Conservation (phyloP, 2,888 invertebrate species). For the Callinectes sapidus region DNA sequence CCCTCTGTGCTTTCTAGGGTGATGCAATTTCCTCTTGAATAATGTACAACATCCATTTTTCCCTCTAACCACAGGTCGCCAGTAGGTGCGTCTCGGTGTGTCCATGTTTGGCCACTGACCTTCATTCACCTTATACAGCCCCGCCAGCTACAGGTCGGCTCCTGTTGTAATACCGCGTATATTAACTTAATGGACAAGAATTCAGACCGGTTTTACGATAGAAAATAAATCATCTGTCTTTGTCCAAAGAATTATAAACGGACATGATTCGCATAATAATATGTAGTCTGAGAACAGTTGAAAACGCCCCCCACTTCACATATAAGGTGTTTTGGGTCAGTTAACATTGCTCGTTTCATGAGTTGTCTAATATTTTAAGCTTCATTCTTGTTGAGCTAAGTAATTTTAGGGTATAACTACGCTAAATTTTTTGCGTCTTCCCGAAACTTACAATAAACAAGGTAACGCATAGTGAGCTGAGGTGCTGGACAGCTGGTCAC, state of each 20-base stretch:
- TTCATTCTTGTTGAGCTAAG: background rate
- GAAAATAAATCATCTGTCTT: constrained; percentile 35
- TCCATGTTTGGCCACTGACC: constrained; percentile 20
- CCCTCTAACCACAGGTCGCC: background rate
- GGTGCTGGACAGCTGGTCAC: background rate
- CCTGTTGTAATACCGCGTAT: constrained; percentile 33
- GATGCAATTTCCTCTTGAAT: background rate
- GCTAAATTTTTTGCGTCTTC: background rate
- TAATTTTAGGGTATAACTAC: background rate
- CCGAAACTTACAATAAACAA: background rate
- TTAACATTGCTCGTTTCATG: background rate
- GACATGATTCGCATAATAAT: constrained; percentile 27
- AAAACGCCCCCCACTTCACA: background rate
- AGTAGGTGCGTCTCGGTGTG: background rate
- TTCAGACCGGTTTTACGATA: constrained; percentile 30
- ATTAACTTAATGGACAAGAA: constrained; percentile 30
- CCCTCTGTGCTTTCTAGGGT: background rate
- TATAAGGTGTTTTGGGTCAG: constrained; percentile 6
- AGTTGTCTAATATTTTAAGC: constrained; percentile 20
- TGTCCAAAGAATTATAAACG: constrained; percentile 27
- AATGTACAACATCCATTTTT: background rate
- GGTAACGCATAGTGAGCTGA: background rate
- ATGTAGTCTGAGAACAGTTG: background rate
- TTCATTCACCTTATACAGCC: constrained; percentile 34
- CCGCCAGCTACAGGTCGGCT: constrained; percentile 6